phyloP scores from a whole-genome alignment of 2,888 invertebrate genomes.

The Boloria selene region DNA sequence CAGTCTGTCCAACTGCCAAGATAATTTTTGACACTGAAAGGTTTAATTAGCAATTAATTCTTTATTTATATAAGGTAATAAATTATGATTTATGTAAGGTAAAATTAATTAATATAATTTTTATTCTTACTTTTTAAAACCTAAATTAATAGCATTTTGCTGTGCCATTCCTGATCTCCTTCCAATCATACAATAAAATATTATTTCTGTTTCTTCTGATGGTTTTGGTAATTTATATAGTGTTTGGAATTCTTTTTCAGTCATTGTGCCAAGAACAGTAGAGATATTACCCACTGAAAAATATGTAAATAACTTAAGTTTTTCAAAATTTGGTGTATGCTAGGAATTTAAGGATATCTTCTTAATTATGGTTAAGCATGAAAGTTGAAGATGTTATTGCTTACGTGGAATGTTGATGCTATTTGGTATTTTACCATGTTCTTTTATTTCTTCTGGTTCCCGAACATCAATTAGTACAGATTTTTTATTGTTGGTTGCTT shows the following conservation, averaged over 20 bases:
- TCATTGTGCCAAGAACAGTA: conserved; percentile 64
- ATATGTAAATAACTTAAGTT: not conserved
- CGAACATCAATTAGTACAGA: conserved; percentile 88
- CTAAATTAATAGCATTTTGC: conserved; percentile 79
- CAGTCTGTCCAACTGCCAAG: conserved; percentile 84
- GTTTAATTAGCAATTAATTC: conserved; percentile 23
- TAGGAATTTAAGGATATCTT: no score
- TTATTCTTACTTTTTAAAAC: conserved; percentile 83
- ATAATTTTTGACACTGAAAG: conserved; percentile 82
- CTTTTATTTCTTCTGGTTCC: conserved; percentile 86
- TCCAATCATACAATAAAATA: conserved; percentile 87
- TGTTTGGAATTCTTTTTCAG: conserved; percentile 79
- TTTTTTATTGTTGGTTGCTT: conserved; percentile 52
- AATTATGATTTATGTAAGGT: not conserved
- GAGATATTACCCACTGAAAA: conserved; percentile 80
- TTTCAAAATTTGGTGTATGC: not conserved
- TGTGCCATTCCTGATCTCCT: conserved; percentile 85
- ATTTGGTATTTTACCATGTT: conserved; percentile 87
- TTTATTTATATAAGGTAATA: conserved; percentile 2
- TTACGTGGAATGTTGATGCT: conserved; percentile 90
- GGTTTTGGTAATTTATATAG: conserved; percentile 84
- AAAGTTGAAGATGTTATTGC: conserved; percentile 46
- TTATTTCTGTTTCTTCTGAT: conserved; percentile 78
- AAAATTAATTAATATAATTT: not conserved
- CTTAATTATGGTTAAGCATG: not conserved